Evolutionary conservation across 2,113 vertebrate genomes (phyloP).

Genomic region (Grammomys surdaster): DNA sequence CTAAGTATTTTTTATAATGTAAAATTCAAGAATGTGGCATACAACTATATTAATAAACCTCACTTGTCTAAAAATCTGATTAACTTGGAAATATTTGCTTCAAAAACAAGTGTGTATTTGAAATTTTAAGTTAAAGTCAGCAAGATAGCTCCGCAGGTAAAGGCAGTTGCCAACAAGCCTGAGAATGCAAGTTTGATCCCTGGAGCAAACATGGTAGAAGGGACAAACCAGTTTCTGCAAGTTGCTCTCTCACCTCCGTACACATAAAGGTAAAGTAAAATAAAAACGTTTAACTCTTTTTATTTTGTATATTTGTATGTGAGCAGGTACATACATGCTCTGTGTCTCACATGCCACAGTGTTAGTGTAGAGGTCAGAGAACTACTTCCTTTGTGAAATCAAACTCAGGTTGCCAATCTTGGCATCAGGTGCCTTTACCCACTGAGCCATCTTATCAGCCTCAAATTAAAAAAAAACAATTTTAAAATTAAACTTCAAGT

Average conservation of each 20-base stretch:
- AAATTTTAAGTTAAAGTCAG: not conserved
- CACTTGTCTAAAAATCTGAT: not conserved
- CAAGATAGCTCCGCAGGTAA: not conserved
- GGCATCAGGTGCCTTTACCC: not conserved
- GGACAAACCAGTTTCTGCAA: not conserved
- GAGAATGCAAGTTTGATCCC: not conserved
- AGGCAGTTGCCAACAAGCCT: not conserved
- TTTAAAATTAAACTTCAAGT: not conserved
- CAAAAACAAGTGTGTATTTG: not conserved
- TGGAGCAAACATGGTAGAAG: not conserved
- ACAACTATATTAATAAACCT: conserved; percentile 15
- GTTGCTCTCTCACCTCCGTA: not conserved
- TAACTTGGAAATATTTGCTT: not conserved
- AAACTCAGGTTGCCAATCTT: not conserved
- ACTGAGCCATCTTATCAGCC: not conserved
- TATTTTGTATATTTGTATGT: not conserved
- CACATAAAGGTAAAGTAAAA: not conserved
- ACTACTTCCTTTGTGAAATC: not conserved
- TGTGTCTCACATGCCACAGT: not conserved
- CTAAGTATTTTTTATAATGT: conserved; percentile 41
- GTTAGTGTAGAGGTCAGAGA: not conserved
- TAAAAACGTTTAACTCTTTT: no score
- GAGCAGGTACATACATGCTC: not conserved
- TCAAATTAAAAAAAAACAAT: not conserved
- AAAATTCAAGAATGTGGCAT: conserved; percentile 30